Conservation (phyloP, 2,113 vertebrate genomes). For the Hyperoodon ampullatus region DNA sequence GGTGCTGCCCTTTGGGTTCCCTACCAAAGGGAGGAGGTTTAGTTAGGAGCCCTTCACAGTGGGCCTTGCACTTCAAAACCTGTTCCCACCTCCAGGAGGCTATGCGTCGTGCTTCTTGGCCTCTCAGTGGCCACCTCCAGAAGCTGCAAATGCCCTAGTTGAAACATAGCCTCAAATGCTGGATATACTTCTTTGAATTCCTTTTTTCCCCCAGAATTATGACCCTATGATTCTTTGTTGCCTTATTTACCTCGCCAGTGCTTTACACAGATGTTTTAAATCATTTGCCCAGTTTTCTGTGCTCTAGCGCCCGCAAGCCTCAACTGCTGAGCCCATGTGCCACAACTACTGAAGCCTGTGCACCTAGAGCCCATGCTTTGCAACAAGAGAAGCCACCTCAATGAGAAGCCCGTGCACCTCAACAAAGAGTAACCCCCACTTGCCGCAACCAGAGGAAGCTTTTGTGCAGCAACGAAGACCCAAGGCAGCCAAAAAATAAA, state of each 20-base stretch:
- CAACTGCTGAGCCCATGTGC: too few species aligned
- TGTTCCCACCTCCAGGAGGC: not conserved
- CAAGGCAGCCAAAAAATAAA: too few species aligned
- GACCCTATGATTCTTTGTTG: not conserved
- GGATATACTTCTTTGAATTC: not conserved
- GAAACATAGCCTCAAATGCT: not conserved
- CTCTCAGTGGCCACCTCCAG: not conserved
- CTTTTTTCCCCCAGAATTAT: not conserved
- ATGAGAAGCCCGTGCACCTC: too few species aligned
- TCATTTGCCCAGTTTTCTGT: not conserved
- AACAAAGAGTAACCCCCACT: too few species aligned
- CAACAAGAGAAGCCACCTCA: too few species aligned
- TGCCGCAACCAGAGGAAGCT: too few species aligned
- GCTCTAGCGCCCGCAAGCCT: too few species aligned
- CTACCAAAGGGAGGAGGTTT: not conserved
- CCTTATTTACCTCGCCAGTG: not conserved
- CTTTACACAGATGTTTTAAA: not conserved
- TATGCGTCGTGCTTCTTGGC: rapidly evolving
- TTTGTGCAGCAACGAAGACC: too few species aligned
- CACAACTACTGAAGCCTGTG: too few species aligned
- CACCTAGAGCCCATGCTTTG: too few species aligned
- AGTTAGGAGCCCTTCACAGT: not conserved
- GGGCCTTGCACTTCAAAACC: not conserved
- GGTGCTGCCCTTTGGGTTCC: not conserved
- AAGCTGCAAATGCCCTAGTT: not conserved